Base-by-base conservation (phyloP, 2,888 invertebrate species). In the Oscheius sp. region DNA sequence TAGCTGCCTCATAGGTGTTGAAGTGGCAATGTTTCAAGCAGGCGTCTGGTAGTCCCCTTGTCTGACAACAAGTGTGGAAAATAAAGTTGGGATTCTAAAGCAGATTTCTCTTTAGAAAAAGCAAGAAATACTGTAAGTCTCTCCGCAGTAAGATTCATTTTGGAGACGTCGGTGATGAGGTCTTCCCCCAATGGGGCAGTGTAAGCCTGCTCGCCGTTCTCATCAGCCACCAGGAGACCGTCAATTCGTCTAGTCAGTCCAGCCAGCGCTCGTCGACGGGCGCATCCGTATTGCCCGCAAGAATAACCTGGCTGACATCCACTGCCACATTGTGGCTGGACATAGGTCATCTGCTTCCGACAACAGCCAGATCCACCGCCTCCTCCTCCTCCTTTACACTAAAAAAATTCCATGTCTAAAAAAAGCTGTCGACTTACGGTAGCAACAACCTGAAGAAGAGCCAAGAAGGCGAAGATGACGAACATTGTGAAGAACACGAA, bases 211-310 rank as follows among this genome's bases (percentile, higher is more conserved):
- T 78, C 77, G 16, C 68, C 69, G 2, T 58, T 21, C 12, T 76
- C 76, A 52, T 76, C 71, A 25, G 75, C 73, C 7, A 80, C 72
- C 16, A 80, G 46, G 7, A 76, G 68, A 9, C 78, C 80, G 23
- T 55, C 75, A 29, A 80, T 69, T 70, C 80, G n/a, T 45, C 69
- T 76, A 6, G 80, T 80, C 6, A 80, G 49, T 9, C 76, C 72
- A 13, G 69, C 76, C 9, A 80, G 76, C 21, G 74, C 78, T 61
- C 78, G 73, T 43, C 80, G 56, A 41, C 64, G 72, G 1, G 80
- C 80, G 35, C 80, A 80, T 21, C 80, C 80, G 55, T 80, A 80
- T 43, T 75, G 75, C 3, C 80, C 80, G 55, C 80, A 80, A 21
- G 64, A 69, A 46, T 80, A 80, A 6, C 80, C 80, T 41, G 78